These are phyloP conservation scores for Tenebrio molitor DNA, from an alignment of 1,140 invertebrate genomes.

Conservation along the genomic window DNA sequence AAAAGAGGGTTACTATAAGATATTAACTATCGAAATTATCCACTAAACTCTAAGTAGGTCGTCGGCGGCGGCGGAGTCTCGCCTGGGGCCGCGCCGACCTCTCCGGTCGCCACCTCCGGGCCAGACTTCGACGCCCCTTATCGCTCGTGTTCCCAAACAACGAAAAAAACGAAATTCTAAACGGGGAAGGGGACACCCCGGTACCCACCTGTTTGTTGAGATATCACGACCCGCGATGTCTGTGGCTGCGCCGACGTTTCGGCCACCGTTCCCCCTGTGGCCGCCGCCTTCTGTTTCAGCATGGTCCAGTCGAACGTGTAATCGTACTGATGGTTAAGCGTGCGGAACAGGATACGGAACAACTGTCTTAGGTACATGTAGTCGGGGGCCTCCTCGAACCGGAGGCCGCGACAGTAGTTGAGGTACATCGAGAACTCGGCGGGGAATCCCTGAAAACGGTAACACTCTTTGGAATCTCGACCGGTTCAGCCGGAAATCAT, in stretches of 20 bases:
- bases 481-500: too few relatives aligned
- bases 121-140: not conserved
- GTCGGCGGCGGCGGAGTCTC: not conserved
- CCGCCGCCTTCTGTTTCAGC: slow-evolving; percentile 89
- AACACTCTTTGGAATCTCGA: too few relatives aligned
- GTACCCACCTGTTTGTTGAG: slow-evolving; percentile 63
- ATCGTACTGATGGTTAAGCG: slow-evolving; percentile 99
- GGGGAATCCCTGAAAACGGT: slow-evolving; percentile 80
- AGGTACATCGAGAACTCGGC: slow-evolving; percentile 96
- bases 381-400: slow-evolving; percentile 93
- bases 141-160: too few relatives aligned
- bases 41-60: slow-evolving; percentile 18
- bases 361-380: slow-evolving; percentile 95
- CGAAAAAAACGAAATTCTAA: too few relatives aligned
- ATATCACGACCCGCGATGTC: slow-evolving; percentile 59
- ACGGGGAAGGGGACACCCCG: too few relatives aligned
- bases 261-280: slow-evolving; percentile 44
- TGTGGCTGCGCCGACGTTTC: slow-evolving; percentile 59
- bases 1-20: slow-evolving; percentile 57
- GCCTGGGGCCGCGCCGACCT: too few relatives aligned
- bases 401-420: slow-evolving; percentile 91
- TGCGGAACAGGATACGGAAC: slow-evolving; percentile 98
- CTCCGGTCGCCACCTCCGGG: too few relatives aligned
- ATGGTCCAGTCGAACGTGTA: slow-evolving; percentile 99
- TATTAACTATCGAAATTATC: slow-evolving; percentile 20